Conservation (phyloP, 2,113 vertebrate species). For the Colossoma macropomum region DNA sequence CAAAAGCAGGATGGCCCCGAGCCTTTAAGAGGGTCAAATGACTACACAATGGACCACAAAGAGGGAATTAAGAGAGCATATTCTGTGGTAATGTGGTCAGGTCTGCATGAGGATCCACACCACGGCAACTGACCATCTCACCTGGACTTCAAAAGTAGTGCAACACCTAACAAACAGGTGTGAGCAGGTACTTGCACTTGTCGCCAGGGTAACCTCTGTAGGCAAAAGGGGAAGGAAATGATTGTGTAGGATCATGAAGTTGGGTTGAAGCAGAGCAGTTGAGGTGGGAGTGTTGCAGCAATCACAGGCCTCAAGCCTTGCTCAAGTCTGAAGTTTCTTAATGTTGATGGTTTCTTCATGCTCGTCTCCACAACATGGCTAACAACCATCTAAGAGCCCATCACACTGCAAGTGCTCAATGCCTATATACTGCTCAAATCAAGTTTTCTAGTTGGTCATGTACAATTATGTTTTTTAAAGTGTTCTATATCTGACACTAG, state of each 20-base stretch:
- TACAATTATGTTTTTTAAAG: no score
- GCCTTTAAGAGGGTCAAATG: neutral
- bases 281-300: neutral
- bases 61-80: neutral
- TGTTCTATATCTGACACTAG: no score
- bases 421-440: no score
- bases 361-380: no score
- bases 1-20: neutral
- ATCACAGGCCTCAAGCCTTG: neutral
- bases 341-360: no score
- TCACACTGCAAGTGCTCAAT: no score
- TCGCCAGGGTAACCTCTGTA: neutral
- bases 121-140: neutral
- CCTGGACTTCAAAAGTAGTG: neutral
- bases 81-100: neutral
- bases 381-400: no score
- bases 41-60: neutral
- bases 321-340: neutral
- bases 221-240: neutral
- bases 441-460: no score
- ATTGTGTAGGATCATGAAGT: neutral
- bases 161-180: neutral
- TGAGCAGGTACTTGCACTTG: neutral
- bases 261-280: neutral
- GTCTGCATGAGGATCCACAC: no score